Conservation (phyloP, 2,888 invertebrate genomes). For the Eupithecia abbreviata region DNA sequence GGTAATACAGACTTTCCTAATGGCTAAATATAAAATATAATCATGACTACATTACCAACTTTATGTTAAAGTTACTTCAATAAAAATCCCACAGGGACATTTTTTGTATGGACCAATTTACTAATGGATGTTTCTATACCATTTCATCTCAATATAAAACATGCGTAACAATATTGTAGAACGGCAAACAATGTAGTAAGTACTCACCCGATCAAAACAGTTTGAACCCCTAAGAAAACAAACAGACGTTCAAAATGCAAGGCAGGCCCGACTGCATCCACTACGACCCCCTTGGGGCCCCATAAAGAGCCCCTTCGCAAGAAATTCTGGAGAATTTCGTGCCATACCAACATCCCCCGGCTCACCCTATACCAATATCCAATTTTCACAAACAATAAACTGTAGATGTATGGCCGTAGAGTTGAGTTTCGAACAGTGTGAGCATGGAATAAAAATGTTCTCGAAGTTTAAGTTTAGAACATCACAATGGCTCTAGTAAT, state of each 20-base stretch:
- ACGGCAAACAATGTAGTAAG: slow-evolving; percentile 31
- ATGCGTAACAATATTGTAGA: slow-evolving; percentile 27
- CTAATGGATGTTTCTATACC: slow-evolving; percentile 28
- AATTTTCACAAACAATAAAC: slow-evolving; percentile 19
- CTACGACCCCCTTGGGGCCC: slow-evolving; percentile 62
- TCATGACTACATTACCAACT: neutral
- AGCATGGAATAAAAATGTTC: slow-evolving; percentile 23
- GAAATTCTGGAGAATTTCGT: slow-evolving; percentile 62
- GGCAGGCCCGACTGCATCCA: slow-evolving; percentile 64
- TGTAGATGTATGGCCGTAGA: slow-evolving; percentile 31
- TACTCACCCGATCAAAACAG: slow-evolving; percentile 47
- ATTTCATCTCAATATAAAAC: slow-evolving; percentile 25
- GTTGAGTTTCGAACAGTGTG: slow-evolving; percentile 20
- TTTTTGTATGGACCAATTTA: slow-evolving; percentile 23
- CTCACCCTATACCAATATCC: slow-evolving; percentile 42
- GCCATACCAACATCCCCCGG: slow-evolving; percentile 56
- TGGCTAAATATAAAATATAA: neutral
- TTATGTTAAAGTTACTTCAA: neutral
- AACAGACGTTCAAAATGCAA: slow-evolving; percentile 65
- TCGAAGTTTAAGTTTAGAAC: slow-evolving; percentile 47
- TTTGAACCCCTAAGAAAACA: slow-evolving; percentile 53
- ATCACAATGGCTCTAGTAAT: slow-evolving; percentile 76
- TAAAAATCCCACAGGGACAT: neutral
- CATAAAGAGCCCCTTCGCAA: slow-evolving; percentile 59
- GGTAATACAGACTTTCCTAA: neutral